Percentiles rank a stretch among this genome's conserved stretches.
phyloP scores from a whole-genome alignment of 2,888 invertebrate genomes.

The Drymonia ruficornis region DNA sequence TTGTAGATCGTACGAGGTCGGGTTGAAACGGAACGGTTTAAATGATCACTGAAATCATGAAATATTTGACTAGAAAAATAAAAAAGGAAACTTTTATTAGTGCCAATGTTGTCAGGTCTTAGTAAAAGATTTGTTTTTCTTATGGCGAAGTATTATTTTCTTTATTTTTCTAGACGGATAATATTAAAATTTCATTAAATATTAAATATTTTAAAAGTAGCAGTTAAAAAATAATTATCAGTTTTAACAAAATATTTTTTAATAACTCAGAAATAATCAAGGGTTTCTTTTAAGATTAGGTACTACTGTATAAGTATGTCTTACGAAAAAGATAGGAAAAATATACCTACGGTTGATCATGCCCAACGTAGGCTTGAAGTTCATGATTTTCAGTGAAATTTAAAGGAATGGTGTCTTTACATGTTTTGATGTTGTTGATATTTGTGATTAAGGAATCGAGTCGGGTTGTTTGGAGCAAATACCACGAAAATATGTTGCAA shows the following conservation, averaged over 20 bases:
- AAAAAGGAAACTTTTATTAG: constrained; percentile 15
- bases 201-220: too few species aligned
- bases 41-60: constrained; percentile 50
- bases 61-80: constrained; percentile 15
- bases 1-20: constrained; percentile 61
- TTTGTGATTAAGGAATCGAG: constrained; percentile 80
- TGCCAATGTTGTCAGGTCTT: constrained; percentile 34
- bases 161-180: neutral
- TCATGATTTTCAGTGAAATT: constrained; percentile 50
- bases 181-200: neutral
- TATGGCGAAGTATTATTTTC: neutral
- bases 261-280: too few species aligned
- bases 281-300: too few species aligned
- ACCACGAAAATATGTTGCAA: constrained; percentile 18
- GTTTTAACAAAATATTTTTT: too few species aligned
- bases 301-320: too few species aligned
- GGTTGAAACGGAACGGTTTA: constrained; percentile 39
- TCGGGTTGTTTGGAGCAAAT: constrained; percentile 53
- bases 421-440: constrained; percentile 84
- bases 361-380: too few species aligned
- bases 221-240: too few species aligned
- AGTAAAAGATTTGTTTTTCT: constrained; percentile 16
- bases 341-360: too few species aligned
- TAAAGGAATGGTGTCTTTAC: constrained; percentile 63
- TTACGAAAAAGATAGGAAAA: too few species aligned